Evolutionary conservation across 2,888 invertebrate species (phyloP).

Genomic region (Geotrupes spiniger): DNA sequence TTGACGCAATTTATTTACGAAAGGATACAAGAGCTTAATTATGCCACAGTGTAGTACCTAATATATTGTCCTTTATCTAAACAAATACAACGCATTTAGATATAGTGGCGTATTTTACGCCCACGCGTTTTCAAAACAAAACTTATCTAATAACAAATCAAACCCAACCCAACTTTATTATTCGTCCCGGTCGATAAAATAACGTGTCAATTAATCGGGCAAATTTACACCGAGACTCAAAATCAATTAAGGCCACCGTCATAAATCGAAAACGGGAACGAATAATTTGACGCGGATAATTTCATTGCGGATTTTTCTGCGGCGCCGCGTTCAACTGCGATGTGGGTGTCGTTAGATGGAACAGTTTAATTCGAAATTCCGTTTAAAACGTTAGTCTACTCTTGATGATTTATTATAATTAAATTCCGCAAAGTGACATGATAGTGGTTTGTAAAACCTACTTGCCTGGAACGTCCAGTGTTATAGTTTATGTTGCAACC

Average conservation of each 20-base stretch:
- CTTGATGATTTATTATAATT: too few species aligned
- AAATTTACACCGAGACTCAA: slow-evolving; percentile 18
- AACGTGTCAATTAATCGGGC: slow-evolving; percentile 22
- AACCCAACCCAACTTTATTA: slow-evolving; percentile 17
- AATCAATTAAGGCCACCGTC: slow-evolving; percentile 11
- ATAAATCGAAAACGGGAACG: not conserved
- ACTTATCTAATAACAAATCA: slow-evolving; percentile 18
- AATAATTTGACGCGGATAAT: slow-evolving; percentile 1
- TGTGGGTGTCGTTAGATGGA: slow-evolving; percentile 1
- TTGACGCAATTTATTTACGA: too few species aligned
- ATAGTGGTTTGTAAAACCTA: too few species aligned
- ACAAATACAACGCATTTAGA: too few species aligned
- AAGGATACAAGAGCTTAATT: too few species aligned
- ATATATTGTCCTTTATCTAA: too few species aligned
- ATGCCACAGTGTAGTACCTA: too few species aligned
- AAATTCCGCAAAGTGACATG: too few species aligned
- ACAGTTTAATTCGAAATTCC: too few species aligned
- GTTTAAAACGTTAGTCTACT: too few species aligned
- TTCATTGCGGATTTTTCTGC: not conserved
- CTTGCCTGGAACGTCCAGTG: too few species aligned
- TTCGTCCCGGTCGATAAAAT: slow-evolving; percentile 17
- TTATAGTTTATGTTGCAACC: too few species aligned
- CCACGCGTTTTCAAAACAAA: slow-evolving; percentile 16
- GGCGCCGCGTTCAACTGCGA: not conserved
- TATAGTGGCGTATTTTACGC: slow-evolving; percentile 12